Evolutionary conservation across 2,888 invertebrate genomes (phyloP), one percentile per base, ranked within the genome.

Genomic region (Calameuta filiformis): DNA sequence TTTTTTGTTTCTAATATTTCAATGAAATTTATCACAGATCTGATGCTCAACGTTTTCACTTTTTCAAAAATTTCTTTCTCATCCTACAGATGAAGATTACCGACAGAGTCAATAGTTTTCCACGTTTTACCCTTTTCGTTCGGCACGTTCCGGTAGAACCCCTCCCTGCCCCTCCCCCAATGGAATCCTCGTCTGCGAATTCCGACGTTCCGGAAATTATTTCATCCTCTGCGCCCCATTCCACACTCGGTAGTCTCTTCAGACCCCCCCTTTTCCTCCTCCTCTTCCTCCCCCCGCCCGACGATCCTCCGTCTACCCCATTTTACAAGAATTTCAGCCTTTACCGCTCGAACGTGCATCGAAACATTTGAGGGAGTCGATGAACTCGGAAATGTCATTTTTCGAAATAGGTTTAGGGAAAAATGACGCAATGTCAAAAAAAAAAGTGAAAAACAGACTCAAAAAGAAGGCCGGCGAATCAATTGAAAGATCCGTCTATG

Each of bases 151-250:
- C 68, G 35, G 12, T n/a, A 77, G 68, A 12, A 0, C 0, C 11
- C 11, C 76, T 77, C 76, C 76, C 79, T 77, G 69, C 76, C 23
- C 15, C 74, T 76, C 76, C 15, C 78, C 78, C 75, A 75, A 68
- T 76, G 74, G 76, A 56, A 56, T 56, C 56, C 23, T 23, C 23
- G 75, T 77, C 78, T 71, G 78, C 77, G 79, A 78, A 77, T 80
- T 81, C 79, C 81, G 79, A 82, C 81, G 81, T 83, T 81, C 82
- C 85, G 84, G 83, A 85, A 84, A 85, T 84, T 83, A 83, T 83
- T 84, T 83, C 82, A 84, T 81, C 81, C 83, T 79, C 78, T 75
- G 76, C 74, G 73, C 30, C 80, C 30, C 80, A 23, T 34, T 71
- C n/a, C n/a, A 74, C 37, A 69, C 68, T 34, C 76, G 69, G 75